Base-by-base conservation (phyloP, 2,797 vertebrate species). In the Gallirallus australis region DNA sequence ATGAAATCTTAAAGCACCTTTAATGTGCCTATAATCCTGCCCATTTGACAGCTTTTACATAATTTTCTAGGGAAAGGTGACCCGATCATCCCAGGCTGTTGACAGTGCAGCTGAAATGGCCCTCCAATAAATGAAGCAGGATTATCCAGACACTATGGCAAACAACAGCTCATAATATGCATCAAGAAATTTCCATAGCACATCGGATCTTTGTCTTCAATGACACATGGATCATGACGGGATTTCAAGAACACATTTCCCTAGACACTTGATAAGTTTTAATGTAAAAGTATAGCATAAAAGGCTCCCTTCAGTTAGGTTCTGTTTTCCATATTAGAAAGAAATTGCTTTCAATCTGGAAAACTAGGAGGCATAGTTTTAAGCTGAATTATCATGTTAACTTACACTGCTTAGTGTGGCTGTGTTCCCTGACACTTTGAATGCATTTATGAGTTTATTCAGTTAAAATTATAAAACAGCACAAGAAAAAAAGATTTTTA, bases 11-110 rank as follows among this genome's bases (percentile, higher is more conserved):
- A 96, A 87, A 95, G 88, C 97, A 95, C 90, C 94, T 93, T 97
- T 96, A 97, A 95, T 97, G 94, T 97, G 96, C 93, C 94, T 97
- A 89, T 97, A 98, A 97, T 98, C 97, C 96, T 97, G 97, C 94
- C 94, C 96, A 97, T 98, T 98, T 98, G 98, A 98, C 97, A 98
- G 97, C 97, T 98, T 98, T 98, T 97, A 98, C 95, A 98, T 98
- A 98, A 99, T 99, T 98, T 98, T 98, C 98, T 98, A 98, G 98
- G 98, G 98, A 98, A 99, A 99, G 98, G 98, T 98, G 98, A 99
- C 98, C 98, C 61, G 97, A 97, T 98, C 88, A 97, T 97, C 95
- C 94, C 93, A 94, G 63, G 86, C 89, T 98, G 96, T 98, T 98
- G 98, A 98, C 98, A 98, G 94, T 97, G 95, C 96, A 89, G 96